Percentiles rank a stretch among this genome's conserved stretches.
Evolutionary conservation across 23 tunicate genomes (phyloP).

Genomic region (Pegea sp.): DNA sequence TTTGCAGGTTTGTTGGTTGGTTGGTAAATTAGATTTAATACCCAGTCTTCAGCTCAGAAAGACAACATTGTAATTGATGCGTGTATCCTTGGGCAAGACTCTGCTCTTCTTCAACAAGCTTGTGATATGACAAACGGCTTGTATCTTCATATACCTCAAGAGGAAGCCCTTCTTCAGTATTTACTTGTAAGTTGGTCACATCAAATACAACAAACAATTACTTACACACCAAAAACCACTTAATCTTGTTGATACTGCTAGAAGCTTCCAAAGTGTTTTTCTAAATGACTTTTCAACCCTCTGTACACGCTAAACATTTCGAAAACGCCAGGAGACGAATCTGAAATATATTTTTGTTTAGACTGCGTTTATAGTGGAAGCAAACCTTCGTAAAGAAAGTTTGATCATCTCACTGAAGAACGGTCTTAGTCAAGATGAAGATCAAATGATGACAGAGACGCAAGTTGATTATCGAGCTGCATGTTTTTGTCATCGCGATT

Average conservation of each 20-base stretch:
- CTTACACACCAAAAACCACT: no score
- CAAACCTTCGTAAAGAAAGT: slow-evolving; percentile 45
- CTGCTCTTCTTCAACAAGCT: slow-evolving; percentile 71
- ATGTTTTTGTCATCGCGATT: slow-evolving; percentile 66
- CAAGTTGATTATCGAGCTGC: slow-evolving; percentile 70
- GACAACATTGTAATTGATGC: slow-evolving; percentile 60
- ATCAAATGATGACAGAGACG: no score
- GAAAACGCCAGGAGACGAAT: no score
- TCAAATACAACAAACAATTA: no score
- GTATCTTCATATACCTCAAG: slow-evolving; percentile 32
- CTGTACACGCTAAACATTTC: no score
- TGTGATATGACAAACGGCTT: slow-evolving; percentile 84
- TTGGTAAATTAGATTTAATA: background rate
- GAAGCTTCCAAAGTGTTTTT: no score
- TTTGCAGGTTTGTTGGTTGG: slow-evolving; percentile 62
- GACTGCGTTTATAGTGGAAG: slow-evolving; percentile 75
- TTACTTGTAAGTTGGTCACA: slow-evolving; percentile 47
- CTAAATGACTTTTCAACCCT: no score
- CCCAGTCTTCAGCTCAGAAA: slow-evolving; percentile 49
- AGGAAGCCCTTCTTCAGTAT: slow-evolving; percentile 63
- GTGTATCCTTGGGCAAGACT: slow-evolving; percentile 74
- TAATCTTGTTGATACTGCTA: no score
- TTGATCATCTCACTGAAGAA: slow-evolving; percentile 17
- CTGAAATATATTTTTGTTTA: no score
- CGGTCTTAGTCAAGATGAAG: slow-evolving; percentile 1